Percentiles rank a stretch among this genome's conserved stretches.
These are phyloP conservation scores for Diplazon laetatorius DNA, from an alignment of 2,888 invertebrate genomes.

Conservation along the genomic window DNA sequence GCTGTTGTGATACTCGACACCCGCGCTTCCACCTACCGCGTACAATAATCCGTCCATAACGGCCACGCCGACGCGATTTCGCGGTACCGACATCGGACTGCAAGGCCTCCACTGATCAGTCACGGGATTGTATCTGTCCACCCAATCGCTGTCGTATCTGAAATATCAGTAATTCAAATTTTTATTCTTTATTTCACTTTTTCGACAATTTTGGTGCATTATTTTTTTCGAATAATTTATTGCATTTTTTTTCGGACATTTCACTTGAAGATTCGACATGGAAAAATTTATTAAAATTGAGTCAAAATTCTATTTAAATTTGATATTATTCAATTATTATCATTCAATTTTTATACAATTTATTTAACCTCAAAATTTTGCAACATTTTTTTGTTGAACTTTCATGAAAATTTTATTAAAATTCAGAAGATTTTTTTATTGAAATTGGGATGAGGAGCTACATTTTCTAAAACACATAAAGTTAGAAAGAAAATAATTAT, in stretches of 20 bases:
- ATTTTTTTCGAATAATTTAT: no score
- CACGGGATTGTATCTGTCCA: conserved; percentile 93
- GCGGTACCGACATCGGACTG: conserved; percentile 92
- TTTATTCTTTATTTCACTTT: no score
- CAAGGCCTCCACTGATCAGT: conserved; percentile 94
- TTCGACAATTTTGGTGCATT: no score
- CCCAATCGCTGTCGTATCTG: conserved; percentile 93
- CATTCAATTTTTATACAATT: no score
- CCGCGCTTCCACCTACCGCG: conserved; percentile 95
- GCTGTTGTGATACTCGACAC: conserved; percentile 92
- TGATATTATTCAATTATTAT: no score
- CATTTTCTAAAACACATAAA: no score
- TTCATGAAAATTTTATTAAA: conserved; percentile 1
- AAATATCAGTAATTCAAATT: conserved; percentile 30
- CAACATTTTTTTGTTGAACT: no score
- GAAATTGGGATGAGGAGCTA: no score
- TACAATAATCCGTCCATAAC: conserved; percentile 96
- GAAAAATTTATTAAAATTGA: conserved; percentile 1
- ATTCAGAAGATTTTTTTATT: conserved; percentile 71
- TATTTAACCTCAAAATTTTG: no score
- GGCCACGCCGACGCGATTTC: conserved; percentile 96
- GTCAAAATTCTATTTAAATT: conserved; percentile 7
- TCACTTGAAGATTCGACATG: no score
- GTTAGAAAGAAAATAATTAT: no score
- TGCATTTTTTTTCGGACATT: no score